Percentiles rank a stretch among this genome's conserved stretches.
Conservation (phyloP, 2,113 vertebrate species). For the Upupa epops region DNA sequence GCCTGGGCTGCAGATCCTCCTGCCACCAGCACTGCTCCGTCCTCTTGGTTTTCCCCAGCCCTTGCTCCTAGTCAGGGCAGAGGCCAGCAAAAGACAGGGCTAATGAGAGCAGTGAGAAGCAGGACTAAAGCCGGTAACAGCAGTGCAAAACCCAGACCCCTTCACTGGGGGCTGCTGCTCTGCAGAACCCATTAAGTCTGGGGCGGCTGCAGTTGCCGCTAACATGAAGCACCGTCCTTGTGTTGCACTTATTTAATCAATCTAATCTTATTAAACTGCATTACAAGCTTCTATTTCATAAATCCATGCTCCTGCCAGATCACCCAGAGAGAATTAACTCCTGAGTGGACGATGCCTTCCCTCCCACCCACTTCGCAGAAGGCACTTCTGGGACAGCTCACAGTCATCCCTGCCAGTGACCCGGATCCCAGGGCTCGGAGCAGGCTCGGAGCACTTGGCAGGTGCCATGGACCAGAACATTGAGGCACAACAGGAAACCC, state of each 20-base stretch:
- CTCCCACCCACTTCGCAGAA: neutral
- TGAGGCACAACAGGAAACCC: neutral
- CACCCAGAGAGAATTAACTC: conserved; percentile 43
- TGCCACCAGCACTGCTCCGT: neutral
- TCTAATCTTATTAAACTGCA: conserved; percentile 57
- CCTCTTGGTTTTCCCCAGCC: too few relatives aligned
- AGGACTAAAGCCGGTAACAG: accelerated
- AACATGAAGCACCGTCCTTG: neutral
- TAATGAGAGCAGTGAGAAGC: neutral
- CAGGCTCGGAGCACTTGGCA: accelerated
- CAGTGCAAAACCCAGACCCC: neutral
- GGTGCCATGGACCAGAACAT: neutral
- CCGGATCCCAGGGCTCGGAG: accelerated
- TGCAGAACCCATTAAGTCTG: neutral
- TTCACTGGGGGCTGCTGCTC: neutral
- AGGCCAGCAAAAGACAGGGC: neutral
- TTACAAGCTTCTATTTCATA: conserved; percentile 51
- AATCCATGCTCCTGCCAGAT: neutral
- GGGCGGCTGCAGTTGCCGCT: neutral
- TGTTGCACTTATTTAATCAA: conserved; percentile 49
- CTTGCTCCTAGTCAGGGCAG: neutral
- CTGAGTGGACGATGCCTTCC: neutral
- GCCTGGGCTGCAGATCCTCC: neutral
- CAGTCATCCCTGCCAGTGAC: accelerated
- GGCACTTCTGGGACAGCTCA: neutral